Evolutionary conservation across 2,888 invertebrate species (phyloP).

Genomic region (Drosophila peninsularis): DNA sequence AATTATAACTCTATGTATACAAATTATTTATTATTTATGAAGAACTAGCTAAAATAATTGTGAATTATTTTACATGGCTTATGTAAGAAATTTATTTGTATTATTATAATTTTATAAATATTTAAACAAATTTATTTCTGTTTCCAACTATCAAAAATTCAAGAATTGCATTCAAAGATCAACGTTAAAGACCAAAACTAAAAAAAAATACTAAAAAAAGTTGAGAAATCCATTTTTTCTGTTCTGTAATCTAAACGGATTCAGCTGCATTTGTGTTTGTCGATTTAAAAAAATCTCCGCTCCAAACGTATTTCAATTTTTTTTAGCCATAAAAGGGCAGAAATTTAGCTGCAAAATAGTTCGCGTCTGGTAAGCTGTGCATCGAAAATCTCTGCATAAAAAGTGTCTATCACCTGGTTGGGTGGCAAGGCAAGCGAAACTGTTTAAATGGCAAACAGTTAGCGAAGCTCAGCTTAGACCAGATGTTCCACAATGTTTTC

Average conservation of each 20-base stretch:
- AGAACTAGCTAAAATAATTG: too few relatives aligned
- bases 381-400: not conserved
- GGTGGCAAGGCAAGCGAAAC: not conserved
- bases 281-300: not conserved
- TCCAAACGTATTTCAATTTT: not conserved
- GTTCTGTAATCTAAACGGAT: not conserved
- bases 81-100: too few relatives aligned
- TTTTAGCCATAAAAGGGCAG: not conserved
- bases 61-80: too few relatives aligned
- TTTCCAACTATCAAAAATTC: too few relatives aligned
- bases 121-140: too few relatives aligned
- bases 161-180: not conserved
- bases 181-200: not conserved
- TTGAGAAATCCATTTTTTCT: not conserved
- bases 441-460: conserved; percentile 4
- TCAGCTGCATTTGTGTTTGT: not conserved
- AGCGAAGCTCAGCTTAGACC: conserved; percentile 2
- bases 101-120: too few relatives aligned
- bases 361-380: not conserved
- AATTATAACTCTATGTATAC: too few relatives aligned
- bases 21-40: too few relatives aligned
- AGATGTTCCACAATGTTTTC: not conserved
- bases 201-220: not conserved
- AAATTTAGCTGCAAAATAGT: not conserved
- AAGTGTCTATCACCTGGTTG: not conserved